Base-by-base conservation (phyloP, 2,113 vertebrate species). In the Melozone crissalis region DNA sequence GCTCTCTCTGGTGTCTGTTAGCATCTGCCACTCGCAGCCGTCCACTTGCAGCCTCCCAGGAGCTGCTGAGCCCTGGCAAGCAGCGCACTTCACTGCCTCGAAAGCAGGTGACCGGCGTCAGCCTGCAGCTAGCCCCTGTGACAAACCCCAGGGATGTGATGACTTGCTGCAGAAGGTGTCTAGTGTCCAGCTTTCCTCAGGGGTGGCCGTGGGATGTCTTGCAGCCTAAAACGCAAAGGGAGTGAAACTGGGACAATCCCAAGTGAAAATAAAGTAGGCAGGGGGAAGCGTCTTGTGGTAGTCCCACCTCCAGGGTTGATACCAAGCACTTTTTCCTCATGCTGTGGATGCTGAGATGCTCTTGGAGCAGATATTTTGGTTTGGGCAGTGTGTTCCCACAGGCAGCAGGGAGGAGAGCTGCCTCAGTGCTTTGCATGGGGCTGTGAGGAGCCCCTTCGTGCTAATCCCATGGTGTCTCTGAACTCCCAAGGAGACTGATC, bases 121-220 rank as follows among this genome's bases (percentile, higher is more conserved):
- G 90, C 75, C 91, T 10, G 23, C 94, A 80, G 95, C 43, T 44
- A 52, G 14, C 62, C 89, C 71, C 71, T 13, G 55, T 96, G 93
- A 96, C 93, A 94, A 90, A 89, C 10, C 93, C 83, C 86, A 86
- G 93, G 14, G 79, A 96, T 1, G 92, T 94, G 93, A 90, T 97
- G 96, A 96, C 65, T 81, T 54, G 94, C 93, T 95, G 88, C 85
- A 90, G 90, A 84, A 94, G 21, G 85, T 41, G 65, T 95, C 92
- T 96, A 94, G 93, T 94, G 90, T 8, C 65, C 88, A 52, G 68
- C 94, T 97, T 96, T 96, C 95, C 90, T 94, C 93, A 0, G 94
- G 31, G 57, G 18, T 59, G 87, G 63, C 71, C 6, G 3, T 5
- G 43, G 7, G 75, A 33, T 63, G 55, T 71, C 65, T 20, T 57